Evolutionary conservation across 1,140 invertebrate species (phyloP).

Genomic region (Liolophura sinensis): DNA sequence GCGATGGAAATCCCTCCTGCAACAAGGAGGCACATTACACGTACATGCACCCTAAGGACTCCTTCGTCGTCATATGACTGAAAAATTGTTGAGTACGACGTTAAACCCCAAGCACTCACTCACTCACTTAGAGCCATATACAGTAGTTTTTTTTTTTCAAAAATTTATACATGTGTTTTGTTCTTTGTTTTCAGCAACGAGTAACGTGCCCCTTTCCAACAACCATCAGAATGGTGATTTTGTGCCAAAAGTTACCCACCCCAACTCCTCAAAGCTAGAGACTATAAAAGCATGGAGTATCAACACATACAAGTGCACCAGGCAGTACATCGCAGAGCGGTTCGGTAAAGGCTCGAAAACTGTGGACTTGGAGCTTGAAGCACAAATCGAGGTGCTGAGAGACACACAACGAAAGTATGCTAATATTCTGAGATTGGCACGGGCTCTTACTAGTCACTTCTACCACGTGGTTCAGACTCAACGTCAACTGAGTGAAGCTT

Average conservation of each 20-base stretch:
- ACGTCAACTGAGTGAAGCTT: conserved; percentile 78
- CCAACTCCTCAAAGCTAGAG: conserved; percentile 67
- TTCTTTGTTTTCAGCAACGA: conserved; percentile 52
- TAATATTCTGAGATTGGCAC: conserved; percentile 82
- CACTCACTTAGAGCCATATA: too few species aligned
- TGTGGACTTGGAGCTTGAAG: conserved; percentile 87
- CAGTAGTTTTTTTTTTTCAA: too few species aligned
- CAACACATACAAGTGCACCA: conserved; percentile 96
- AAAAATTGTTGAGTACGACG: too few species aligned
- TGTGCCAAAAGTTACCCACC: conserved; percentile 42
- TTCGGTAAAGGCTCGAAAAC: conserved; percentile 88
- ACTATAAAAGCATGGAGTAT: conserved; percentile 93
- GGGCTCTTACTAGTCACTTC: conserved; percentile 84
- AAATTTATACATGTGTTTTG: conserved; percentile 7
- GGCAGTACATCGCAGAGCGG: conserved; percentile 92
- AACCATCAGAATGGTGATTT: conserved; percentile 50
- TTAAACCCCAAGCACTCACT: too few species aligned
- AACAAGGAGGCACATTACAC: too few species aligned
- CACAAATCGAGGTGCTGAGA: conserved; percentile 85
- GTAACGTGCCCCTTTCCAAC: conserved; percentile 58
- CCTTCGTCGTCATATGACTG: too few species aligned
- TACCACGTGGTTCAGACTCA: conserved; percentile 87
- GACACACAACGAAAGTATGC: conserved; percentile 94
- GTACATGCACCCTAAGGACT: too few species aligned
- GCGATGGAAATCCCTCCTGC: too few species aligned